Percentiles rank a stretch among this genome's conserved stretches.
These are phyloP conservation scores for Caenorhabditis remanei DNA, from an alignment of 1,140 invertebrate genomes.

Conservation along the genomic window DNA sequence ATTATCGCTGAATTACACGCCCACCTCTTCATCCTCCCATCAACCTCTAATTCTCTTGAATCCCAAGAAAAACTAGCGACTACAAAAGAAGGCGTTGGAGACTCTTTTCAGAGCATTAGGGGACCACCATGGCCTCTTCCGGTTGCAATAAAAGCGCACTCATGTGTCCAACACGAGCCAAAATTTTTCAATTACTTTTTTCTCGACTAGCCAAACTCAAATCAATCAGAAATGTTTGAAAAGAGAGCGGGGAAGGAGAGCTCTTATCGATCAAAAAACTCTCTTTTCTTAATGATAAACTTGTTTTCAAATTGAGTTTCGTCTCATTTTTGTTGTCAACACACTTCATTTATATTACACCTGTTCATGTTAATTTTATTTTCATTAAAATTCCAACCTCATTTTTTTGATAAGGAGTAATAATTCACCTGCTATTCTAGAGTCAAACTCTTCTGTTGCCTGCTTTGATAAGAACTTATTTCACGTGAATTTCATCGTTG, in stretches of 20 bases:
- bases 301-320: background rate
- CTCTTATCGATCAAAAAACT: background rate
- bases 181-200: slow-evolving; percentile 46
- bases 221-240: slow-evolving; percentile 6
- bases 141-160: slow-evolving; percentile 36
- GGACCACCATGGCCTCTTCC: slow-evolving; percentile 10
- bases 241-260: background rate
- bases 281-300: background rate
- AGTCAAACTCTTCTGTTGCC: no score
- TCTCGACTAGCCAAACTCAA: background rate
- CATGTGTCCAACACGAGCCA: background rate
- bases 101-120: background rate
- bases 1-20: slow-evolving; percentile 16
- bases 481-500: no score
- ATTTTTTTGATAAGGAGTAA: no score
- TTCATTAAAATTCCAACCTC: no score
- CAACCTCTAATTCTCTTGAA: background rate
- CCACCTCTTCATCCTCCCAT: background rate
- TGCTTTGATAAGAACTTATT: no score
- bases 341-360: background rate
- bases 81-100: slow-evolving; percentile 20
- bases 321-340: background rate
- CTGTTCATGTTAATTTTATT: background rate
- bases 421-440: no score
- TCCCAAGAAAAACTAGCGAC: background rate